Conservation (phyloP, 2,797 vertebrate genomes). For the Tokudaia muenninki region DNA sequence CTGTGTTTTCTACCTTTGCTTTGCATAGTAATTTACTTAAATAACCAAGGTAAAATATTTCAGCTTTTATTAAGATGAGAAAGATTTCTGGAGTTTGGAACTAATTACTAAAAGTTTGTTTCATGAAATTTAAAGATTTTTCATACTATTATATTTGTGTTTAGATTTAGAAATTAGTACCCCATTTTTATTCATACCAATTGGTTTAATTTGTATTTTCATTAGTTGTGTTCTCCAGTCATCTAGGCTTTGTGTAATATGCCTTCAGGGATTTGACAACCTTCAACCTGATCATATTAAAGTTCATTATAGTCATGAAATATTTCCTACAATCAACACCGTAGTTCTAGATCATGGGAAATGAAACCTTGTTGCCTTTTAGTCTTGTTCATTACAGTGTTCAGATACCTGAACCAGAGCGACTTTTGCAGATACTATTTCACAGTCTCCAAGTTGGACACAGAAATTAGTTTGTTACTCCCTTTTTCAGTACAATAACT, state of each 20-base stretch:
- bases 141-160: background rate
- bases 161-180: background rate
- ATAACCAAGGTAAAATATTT: background rate
- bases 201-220: conserved; percentile 17
- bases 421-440: conserved; percentile 26
- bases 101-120: conserved; percentile 27
- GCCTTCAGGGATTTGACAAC: background rate
- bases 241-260: conserved; percentile 25
- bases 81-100: conserved; percentile 6
- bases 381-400: background rate
- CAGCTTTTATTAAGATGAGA: conserved; percentile 30
- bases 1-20: conserved; percentile 18
- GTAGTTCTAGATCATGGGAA: conserved; percentile 25
- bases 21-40: conserved; percentile 51
- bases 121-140: conserved; percentile 37
- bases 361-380: background rate
- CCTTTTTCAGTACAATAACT: background rate
- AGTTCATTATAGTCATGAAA: conserved; percentile 37
- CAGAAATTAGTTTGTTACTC: background rate
- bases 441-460: background rate
- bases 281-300: background rate
- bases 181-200: conserved; percentile 23
- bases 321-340: conserved; percentile 2
- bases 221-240: conserved; percentile 45
- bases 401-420: conserved; percentile 14